Percentiles rank a stretch among this genome's conserved stretches.
phyloP scores from a whole-genome alignment of 2,888 invertebrate genomes.

The Clostera curtula region DNA sequence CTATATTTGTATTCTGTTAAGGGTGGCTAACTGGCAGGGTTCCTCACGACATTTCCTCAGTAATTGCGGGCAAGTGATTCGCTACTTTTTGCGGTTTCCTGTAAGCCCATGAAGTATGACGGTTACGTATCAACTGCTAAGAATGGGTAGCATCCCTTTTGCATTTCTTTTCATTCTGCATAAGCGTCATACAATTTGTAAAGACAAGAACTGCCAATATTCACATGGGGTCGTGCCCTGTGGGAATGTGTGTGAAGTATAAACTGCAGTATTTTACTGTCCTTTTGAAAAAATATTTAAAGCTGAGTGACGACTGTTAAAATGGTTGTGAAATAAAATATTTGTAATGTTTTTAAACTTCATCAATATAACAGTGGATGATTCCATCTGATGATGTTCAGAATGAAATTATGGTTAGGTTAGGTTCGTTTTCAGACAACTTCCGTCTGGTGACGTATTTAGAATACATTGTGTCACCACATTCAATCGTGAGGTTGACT shows the following conservation, averaged over 20 bases:
- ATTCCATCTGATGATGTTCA: no score
- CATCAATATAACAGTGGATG: no score
- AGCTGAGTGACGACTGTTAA: no score
- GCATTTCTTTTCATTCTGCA: slow-evolving; percentile 28
- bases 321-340: no score
- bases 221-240: slow-evolving; percentile 47
- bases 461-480: no score
- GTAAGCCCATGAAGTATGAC: slow-evolving; percentile 61
- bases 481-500: no score
- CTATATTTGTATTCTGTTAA: no score
- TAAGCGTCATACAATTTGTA: slow-evolving; percentile 22
- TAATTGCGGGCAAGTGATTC: slow-evolving; percentile 55
- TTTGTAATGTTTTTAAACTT: no score
- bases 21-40: slow-evolving; percentile 12
- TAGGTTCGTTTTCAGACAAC: no score
- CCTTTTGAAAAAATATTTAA: no score
- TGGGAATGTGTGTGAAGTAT: slow-evolving; percentile 21
- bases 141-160: slow-evolving; percentile 45
- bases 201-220: slow-evolving; percentile 27
- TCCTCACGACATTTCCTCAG: slow-evolving; percentile 38
- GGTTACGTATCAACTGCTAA: slow-evolving; percentile 60
- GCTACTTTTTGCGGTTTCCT: slow-evolving; percentile 73
- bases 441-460: no score
- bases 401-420: no score
- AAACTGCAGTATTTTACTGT: slow-evolving; percentile 7